phyloP scores from a whole-genome alignment of 2,797 vertebrate genomes.

The Micropoecilia bifurca region DNA sequence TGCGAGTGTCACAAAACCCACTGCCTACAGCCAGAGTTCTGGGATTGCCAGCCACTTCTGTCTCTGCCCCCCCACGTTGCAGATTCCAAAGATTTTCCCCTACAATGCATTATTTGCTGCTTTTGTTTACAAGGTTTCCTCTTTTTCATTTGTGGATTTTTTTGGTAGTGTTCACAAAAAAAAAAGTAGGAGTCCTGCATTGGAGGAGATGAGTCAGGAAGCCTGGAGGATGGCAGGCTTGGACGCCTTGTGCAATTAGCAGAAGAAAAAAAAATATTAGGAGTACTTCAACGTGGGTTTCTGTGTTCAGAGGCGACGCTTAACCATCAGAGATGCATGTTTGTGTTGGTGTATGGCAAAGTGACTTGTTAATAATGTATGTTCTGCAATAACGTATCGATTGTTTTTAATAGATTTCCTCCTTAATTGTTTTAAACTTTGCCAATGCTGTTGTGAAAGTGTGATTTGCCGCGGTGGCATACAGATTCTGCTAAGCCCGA shows the following conservation, averaged over 20 bases:
- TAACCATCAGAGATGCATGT: conserved; percentile 85
- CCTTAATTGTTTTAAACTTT: conserved; percentile 71
- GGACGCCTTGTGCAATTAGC: conserved; percentile 81
- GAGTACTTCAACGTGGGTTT: conserved; percentile 67
- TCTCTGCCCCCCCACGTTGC: conserved; percentile 74
- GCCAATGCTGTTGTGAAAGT: conserved; percentile 84
- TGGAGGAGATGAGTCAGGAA: conserved; percentile 59
- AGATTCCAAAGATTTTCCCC: conserved; percentile 88
- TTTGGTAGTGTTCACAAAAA: conserved; percentile 66
- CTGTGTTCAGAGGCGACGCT: conserved; percentile 76
- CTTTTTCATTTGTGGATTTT: conserved; percentile 73
- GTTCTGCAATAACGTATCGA: conserved; percentile 88
- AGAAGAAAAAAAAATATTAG: conserved; percentile 69
- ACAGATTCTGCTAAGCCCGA: conserved; percentile 78
- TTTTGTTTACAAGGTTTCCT: conserved; percentile 84
- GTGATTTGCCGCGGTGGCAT: conserved; percentile 81
- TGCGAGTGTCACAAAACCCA: conserved; percentile 84
- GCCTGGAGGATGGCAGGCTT: conserved; percentile 63
- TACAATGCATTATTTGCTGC: conserved; percentile 82
- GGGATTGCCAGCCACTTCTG: conserved; percentile 71
- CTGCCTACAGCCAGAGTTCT: conserved; percentile 82
- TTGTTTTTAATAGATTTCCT: conserved; percentile 82
- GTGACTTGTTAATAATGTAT: conserved; percentile 87
- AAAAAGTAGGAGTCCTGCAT: conserved; percentile 74
- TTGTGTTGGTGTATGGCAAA: conserved; percentile 83